Evolutionary conservation across 2,113 vertebrate species (phyloP).

Genomic region (Bagarius yarrelli): DNA sequence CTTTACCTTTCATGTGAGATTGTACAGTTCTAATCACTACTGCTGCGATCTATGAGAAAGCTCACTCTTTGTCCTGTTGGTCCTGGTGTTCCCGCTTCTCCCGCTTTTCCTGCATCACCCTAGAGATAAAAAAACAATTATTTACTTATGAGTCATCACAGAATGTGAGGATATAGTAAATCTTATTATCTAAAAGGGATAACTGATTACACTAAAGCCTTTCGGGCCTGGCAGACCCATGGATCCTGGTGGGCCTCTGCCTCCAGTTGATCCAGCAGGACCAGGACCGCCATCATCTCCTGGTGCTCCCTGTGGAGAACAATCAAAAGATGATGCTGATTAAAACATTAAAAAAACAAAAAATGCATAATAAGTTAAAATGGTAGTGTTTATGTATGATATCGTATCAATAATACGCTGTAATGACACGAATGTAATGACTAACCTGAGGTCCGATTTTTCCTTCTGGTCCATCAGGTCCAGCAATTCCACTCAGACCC

Average conservation of each 20-base stretch:
- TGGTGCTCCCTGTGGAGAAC: conserved; percentile 75
- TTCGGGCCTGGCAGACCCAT: conserved; percentile 96
- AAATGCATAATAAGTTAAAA: too few species aligned
- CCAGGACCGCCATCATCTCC: conserved; percentile 93
- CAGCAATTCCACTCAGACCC: conserved; percentile 90
- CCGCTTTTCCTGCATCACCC: conserved; percentile 92
- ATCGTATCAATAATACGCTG: too few species aligned
- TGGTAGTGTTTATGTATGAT: too few species aligned
- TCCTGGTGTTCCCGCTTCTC: conserved; percentile 87
- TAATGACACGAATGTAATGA: not conserved
- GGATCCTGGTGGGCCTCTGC: conserved; percentile 80
- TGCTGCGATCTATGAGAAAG: conserved; percentile 11
- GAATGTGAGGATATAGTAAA: not conserved
- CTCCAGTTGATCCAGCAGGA: conserved; percentile 81
- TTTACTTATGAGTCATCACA: not conserved
- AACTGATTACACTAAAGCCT: conserved; percentile 82
- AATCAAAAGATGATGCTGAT: not conserved
- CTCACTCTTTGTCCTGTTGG: conserved; percentile 85
- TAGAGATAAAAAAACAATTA: conserved; percentile 55
- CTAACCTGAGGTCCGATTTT: conserved; percentile 89
- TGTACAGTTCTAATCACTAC: not conserved
- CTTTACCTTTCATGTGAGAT: not conserved
- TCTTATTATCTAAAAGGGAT: not conserved
- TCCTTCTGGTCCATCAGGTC: conserved; percentile 88
- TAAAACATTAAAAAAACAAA: not conserved